Evolutionary conservation across 2,797 vertebrate genomes (phyloP).

Genomic region (Scleropages formosus): DNA sequence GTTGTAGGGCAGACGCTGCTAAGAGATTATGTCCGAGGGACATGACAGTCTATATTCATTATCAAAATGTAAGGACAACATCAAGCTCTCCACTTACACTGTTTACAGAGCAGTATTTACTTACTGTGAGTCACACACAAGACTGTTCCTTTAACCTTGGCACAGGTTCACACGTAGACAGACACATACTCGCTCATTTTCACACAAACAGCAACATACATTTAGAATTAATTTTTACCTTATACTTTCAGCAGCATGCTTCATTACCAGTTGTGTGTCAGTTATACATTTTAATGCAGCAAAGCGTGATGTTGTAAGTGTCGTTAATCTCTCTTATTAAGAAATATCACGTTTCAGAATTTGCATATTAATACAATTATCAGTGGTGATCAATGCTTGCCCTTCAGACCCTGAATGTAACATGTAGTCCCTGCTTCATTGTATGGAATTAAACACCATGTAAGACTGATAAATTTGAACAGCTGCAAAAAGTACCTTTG

Average conservation of each 20-base stretch:
- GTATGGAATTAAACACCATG: background rate
- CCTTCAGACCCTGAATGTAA: background rate
- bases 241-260: constrained; percentile 24
- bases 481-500: background rate
- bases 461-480: background rate
- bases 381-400: constrained; percentile 7
- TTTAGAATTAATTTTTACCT: constrained; percentile 24
- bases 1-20: background rate
- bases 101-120: background rate
- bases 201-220: background rate
- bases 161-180: background rate
- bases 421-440: background rate
- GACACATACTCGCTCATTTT: no score
- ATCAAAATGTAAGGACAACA: constrained; percentile 17
- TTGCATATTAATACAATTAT: constrained; percentile 9
- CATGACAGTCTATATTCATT: constrained; percentile 18
- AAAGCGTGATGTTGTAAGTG: constrained; percentile 36
- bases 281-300: background rate
- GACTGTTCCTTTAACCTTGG: constrained; percentile 20
- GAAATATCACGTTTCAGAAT: background rate
- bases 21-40: constrained; percentile 25
- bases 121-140: background rate
- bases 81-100: background rate
- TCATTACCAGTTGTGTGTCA: constrained; percentile 11
- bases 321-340: constrained; percentile 9